Base-by-base conservation (phyloP, 2,113 vertebrate species). In the Pitta sordida region DNA sequence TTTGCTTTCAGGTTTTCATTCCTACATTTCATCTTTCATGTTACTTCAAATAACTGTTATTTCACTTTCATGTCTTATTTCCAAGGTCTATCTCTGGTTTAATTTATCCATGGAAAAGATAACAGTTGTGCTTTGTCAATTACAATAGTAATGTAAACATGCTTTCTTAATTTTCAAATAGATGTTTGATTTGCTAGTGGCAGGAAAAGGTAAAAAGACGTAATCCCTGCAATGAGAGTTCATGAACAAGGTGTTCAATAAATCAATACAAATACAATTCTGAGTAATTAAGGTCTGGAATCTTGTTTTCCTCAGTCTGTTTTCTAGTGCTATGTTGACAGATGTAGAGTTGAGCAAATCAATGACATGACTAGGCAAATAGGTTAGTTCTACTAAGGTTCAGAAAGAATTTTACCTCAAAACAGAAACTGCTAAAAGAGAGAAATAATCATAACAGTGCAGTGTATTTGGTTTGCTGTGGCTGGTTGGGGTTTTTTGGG, bases 211-310 rank as follows among this genome's bases (percentile, higher is more conserved):
- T 56, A 76, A 60, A 91, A 83, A 79, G 87, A 91, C 32, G 17
- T 83, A 76, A 95, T 89, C 58, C 41, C 68, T 89, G 44, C 49
- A 85, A 84, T 11, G 5, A 68, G 13, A 59, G 30, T 37, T 92
- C 56, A 52, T 10, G 16, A 91, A 37, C 19, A 65, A 44, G 48
- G 32, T 2, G 7, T 62, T 93, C 87, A 79, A 83, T 92, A 89
- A 92, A 85, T 82, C 65, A 44, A 90, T 93, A 87, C 19, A 69
- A 87, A 90, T 55, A 73, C 32, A 76, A 82, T 68, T 85, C 36
- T 60, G 44, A 85, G 48, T 91, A 95, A 92, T 91, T 91, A 89
- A 82, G 53, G 74, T 75, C 86, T 89, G 74, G 56, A 94, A 56
- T n/a, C 30, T 43, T 36, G 16, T 44, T 91, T 83, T 94, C 44